phyloP scores from a whole-genome alignment of 2,888 invertebrate species.

The Drosophila monieri region DNA sequence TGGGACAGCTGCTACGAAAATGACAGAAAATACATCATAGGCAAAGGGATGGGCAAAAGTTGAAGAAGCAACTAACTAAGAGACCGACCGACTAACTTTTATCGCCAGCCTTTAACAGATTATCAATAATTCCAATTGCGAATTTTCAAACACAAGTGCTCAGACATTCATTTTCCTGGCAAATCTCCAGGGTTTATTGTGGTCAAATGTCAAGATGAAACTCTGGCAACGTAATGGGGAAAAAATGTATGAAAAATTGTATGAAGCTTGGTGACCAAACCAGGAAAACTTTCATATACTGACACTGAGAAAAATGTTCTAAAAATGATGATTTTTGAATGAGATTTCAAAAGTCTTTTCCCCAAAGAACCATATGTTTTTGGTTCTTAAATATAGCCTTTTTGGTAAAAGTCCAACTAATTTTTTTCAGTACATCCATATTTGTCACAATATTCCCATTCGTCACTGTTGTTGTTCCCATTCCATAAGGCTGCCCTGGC shows the following conservation, averaged over 20 bases:
- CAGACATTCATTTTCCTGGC: slow-evolving; percentile 5
- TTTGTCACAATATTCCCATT: slow-evolving; percentile 27
- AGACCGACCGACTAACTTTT: slow-evolving; percentile 1
- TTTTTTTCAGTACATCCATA: slow-evolving; percentile 11
- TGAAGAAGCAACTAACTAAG: slow-evolving; percentile 5
- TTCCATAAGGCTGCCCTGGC: slow-evolving; percentile 15
- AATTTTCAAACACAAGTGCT: slow-evolving; percentile 44
- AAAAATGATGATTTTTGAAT: neutral
- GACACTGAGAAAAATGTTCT: neutral
- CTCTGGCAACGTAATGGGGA: slow-evolving; percentile 33
- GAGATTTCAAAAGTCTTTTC: too few species aligned
- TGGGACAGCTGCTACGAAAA: slow-evolving; percentile 50
- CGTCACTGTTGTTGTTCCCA: slow-evolving; percentile 37
- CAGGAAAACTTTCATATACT: neutral
- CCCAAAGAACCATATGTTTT: too few species aligned
- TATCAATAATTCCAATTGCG: slow-evolving; percentile 72
- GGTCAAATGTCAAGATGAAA: slow-evolving; percentile 47
- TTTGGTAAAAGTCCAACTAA: neutral
- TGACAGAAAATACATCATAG: slow-evolving; percentile 43
- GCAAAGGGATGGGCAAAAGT: slow-evolving; percentile 8
- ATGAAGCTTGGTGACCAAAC: slow-evolving; percentile 13
- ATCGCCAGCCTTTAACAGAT: slow-evolving; percentile 21
- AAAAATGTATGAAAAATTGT: slow-evolving; percentile 36
- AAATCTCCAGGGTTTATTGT: slow-evolving; percentile 44
- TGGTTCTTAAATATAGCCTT: neutral